A percentile compares a stretch with the other conserved stretches of the same genome.
phyloP scores from a whole-genome alignment of 2,113 vertebrate genomes.

The Macquaria australasica region DNA sequence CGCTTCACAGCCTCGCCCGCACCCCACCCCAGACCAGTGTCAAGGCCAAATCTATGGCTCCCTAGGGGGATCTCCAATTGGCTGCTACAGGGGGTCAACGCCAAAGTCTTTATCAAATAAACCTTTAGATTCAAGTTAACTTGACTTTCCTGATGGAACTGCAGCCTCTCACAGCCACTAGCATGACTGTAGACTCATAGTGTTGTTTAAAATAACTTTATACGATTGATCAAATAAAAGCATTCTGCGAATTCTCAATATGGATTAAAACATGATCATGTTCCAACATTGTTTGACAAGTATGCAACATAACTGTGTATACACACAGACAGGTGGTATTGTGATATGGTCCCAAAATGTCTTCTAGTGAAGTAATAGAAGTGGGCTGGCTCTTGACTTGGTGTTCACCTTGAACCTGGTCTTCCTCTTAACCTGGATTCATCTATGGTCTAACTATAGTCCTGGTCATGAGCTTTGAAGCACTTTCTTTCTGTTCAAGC shows the following conservation, averaged over 20 bases:
- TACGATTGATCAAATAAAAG: not conserved
- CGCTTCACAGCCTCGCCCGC: not conserved
- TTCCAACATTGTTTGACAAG: not conserved
- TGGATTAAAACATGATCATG: not conserved
- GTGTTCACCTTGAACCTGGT: not conserved
- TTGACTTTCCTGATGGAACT: no score
- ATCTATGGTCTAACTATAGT: slow-evolving; percentile 6
- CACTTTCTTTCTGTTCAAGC: not conserved
- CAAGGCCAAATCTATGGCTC: not conserved
- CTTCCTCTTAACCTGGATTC: not conserved
- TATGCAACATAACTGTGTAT: not conserved
- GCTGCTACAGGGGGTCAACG: no score
- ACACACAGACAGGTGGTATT: no score
- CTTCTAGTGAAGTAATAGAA: not conserved
- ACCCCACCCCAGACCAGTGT: not conserved
- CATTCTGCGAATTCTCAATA: not conserved
- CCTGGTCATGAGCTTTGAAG: not conserved
- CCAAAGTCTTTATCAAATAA: no score
- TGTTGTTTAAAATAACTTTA: no score
- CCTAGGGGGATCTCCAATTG: no score
- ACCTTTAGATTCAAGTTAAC: no score
- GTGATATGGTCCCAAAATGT: no score
- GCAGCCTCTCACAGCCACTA: no score
- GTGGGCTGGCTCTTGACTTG: not conserved
- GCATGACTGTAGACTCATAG: no score